Conservation (phyloP, 1,140 invertebrate genomes). For the Hesperophylax magnus region DNA sequence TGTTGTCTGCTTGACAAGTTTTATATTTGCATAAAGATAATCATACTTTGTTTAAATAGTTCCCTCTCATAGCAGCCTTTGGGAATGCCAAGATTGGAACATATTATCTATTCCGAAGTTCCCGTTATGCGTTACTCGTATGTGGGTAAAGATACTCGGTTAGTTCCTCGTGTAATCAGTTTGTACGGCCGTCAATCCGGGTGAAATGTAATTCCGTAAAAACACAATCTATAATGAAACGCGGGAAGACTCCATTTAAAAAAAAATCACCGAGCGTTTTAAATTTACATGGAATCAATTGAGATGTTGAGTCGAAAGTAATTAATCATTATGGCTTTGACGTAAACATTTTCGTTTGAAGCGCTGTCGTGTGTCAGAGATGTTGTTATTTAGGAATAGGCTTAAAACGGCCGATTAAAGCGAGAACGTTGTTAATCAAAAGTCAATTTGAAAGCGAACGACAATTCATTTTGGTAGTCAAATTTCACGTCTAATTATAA, state of each 20-base stretch:
- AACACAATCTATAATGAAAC: no score
- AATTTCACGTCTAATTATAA: conserved; percentile 23
- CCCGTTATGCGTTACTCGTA: no score
- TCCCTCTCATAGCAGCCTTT: no score
- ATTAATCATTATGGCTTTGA: conserved; percentile 24
- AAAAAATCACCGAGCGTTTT: background rate
- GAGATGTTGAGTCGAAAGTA: conserved; percentile 27
- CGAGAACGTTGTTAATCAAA: conserved; percentile 22
- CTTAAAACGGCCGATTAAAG: conserved; percentile 29
- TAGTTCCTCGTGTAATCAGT: no score
- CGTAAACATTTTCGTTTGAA: conserved; percentile 29
- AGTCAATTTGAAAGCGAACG: conserved; percentile 21
- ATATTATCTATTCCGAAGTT: no score
- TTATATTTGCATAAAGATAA: no score
- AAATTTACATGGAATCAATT: conserved; percentile 12
- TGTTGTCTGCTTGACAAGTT: no score
- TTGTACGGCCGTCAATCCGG: no score
- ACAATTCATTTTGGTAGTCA: conserved; percentile 35
- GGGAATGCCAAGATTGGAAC: no score
- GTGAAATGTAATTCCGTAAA: no score
- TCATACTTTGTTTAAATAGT: no score
- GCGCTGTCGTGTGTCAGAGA: conserved; percentile 22
- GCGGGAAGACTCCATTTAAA: background rate
- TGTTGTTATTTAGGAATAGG: conserved; percentile 19
- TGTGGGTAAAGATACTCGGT: no score